These are phyloP conservation scores for Drosophila acutilabella DNA, from an alignment of 2,888 invertebrate genomes.

Conservation along the genomic window DNA sequence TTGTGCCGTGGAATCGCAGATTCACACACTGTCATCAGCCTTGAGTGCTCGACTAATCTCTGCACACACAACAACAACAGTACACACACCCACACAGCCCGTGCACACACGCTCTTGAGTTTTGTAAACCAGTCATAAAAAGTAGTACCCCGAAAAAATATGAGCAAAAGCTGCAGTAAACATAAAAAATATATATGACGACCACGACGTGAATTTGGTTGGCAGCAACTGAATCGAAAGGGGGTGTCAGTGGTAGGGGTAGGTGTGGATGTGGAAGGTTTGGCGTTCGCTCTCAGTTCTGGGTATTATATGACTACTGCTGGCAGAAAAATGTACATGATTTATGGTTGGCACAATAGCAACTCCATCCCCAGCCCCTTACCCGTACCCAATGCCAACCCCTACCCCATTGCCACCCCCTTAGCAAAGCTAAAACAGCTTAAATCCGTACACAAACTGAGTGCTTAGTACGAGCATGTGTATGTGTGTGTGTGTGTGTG, in stretches of 20 bases:
- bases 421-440: slow-evolving; percentile 33
- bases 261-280: neutral
- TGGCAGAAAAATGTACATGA: slow-evolving; percentile 79
- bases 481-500: slow-evolving; percentile 8
- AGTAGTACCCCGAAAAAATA: slow-evolving; percentile 51
- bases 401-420: neutral
- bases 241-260: no score
- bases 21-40: slow-evolving; percentile 14
- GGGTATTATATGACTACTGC: slow-evolving; percentile 75
- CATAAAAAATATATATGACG: slow-evolving; percentile 69
- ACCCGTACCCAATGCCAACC: neutral
- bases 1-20: slow-evolving; percentile 30
- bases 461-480: neutral
- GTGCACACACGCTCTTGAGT: slow-evolving; percentile 52
- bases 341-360: slow-evolving; percentile 75
- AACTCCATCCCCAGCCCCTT: slow-evolving; percentile 4
- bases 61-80: slow-evolving; percentile 5
- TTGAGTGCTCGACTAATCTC: slow-evolving; percentile 53
- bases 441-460: slow-evolving; percentile 32
- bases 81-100: neutral
- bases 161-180: slow-evolving; percentile 72
- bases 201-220: slow-evolving; percentile 59
- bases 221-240: slow-evolving; percentile 64
- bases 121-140: slow-evolving; percentile 71
- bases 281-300: slow-evolving; percentile 4